Evolutionary conservation across 1,140 invertebrate species (phyloP).

Genomic region (Atopsyche davidsoni): DNA sequence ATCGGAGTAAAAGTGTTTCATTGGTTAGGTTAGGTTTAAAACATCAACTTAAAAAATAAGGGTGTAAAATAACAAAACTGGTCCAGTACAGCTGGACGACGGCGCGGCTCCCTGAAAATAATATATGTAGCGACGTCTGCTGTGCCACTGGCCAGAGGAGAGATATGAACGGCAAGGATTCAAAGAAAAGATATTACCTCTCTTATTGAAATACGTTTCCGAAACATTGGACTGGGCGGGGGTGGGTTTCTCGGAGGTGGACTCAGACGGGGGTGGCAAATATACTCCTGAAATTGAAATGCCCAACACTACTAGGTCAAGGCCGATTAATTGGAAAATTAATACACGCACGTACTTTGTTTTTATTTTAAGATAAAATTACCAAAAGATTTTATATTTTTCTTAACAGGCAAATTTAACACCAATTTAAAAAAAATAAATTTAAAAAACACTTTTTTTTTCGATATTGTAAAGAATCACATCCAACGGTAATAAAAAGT

Average conservation of each 20-base stretch:
- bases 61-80: background rate
- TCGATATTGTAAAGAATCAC: no score
- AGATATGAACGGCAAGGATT: conserved; percentile 30
- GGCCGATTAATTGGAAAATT: no score
- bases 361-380: background rate
- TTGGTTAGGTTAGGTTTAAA: background rate
- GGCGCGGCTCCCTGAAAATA: conserved; percentile 20
- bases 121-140: conserved; percentile 31
- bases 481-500: no score
- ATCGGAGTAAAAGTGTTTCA: background rate
- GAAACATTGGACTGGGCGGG: background rate
- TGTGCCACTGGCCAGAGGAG: conserved; percentile 27
- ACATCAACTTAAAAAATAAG: background rate
- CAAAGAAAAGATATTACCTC: conserved; percentile 31
- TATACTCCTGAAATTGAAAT: background rate
- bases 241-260: background rate
- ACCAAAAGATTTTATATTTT: background rate
- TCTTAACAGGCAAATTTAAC: no score
- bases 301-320: no score
- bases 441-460: no score
- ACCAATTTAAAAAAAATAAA: no score
- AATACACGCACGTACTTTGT: background rate
- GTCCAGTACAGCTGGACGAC: background rate
- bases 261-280: background rate
- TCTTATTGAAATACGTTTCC: conserved; percentile 28